phyloP scores from a whole-genome alignment of 2,797 vertebrate species.

The Xerus rutilus region DNA sequence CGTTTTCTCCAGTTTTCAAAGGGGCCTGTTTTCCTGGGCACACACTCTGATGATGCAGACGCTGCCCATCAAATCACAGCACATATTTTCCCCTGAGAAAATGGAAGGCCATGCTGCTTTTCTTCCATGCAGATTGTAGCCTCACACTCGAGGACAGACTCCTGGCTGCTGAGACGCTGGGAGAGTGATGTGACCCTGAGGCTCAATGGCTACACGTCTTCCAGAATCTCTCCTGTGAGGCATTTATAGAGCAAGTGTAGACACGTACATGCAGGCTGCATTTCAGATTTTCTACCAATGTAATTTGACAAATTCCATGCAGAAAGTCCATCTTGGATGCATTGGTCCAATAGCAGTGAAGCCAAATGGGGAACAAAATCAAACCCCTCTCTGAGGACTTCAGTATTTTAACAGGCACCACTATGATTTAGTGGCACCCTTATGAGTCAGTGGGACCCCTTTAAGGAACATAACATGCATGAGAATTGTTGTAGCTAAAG shows the following conservation, averaged over 20 bases:
- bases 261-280: background rate
- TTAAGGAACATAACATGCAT: background rate
- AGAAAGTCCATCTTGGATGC: background rate
- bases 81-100: background rate
- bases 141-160: slow-evolving; percentile 52
- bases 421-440: background rate
- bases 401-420: background rate
- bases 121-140: background rate
- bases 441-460: background rate
- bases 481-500: background rate
- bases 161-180: slow-evolving; percentile 30
- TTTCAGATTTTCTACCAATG: slow-evolving; percentile 33
- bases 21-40: background rate
- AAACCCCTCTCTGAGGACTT: background rate
- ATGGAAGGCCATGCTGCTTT: background rate
- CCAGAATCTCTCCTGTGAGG: slow-evolving; percentile 31
- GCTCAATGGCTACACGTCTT: slow-evolving; percentile 73
- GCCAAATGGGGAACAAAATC: background rate
- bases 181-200: slow-evolving; percentile 59
- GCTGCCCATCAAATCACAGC: background rate
- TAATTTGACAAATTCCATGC: background rate
- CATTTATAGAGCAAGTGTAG: background rate
- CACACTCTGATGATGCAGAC: background rate
- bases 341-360: background rate
- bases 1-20: background rate